These are phyloP conservation scores for Parasteatoda lunata DNA, from an alignment of 2,888 invertebrate species.

Conservation along the genomic window DNA sequence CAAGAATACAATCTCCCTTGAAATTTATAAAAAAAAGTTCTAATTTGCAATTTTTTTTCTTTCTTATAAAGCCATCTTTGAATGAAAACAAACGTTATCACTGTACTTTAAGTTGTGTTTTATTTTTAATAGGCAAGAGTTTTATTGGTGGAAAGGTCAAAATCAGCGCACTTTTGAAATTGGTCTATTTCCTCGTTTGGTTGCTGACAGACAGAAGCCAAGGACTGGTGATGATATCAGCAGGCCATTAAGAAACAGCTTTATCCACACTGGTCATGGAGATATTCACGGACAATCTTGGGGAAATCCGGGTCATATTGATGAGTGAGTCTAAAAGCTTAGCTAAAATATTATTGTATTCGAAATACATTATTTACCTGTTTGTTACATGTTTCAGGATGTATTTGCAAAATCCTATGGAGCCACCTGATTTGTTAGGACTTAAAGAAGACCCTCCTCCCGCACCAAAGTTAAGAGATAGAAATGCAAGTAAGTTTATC, in stretches of 20 bases:
- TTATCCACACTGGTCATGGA: conserved; percentile 83
- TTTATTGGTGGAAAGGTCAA: conserved; percentile 97
- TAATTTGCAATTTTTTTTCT: no score
- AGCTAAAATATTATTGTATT: neutral
- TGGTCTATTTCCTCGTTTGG: conserved; percentile 88
- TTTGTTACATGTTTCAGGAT: conserved; percentile 74
- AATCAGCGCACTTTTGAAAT: conserved; percentile 91
- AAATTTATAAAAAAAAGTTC: no score
- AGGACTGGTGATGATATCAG: conserved; percentile 82
- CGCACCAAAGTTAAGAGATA: conserved; percentile 75
- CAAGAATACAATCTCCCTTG: no score
- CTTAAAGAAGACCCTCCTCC: conserved; percentile 72
- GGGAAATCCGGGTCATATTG: conserved; percentile 87
- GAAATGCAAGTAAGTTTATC: conserved; percentile 75
- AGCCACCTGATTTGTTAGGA: conserved; percentile 80
- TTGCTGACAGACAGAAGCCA: conserved; percentile 82
- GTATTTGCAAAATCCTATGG: conserved; percentile 85
- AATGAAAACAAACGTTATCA: no score
- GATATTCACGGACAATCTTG: conserved; percentile 84
- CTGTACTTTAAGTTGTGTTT: no score
- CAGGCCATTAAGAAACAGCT: conserved; percentile 85
- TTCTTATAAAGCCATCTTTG: no score
- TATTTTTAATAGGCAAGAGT: conserved; percentile 80
- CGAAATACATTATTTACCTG: neutral
- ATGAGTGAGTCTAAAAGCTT: conserved; percentile 76